Base-by-base conservation (phyloP, 2,797 vertebrate genomes). In the Thunnus albacares region DNA sequence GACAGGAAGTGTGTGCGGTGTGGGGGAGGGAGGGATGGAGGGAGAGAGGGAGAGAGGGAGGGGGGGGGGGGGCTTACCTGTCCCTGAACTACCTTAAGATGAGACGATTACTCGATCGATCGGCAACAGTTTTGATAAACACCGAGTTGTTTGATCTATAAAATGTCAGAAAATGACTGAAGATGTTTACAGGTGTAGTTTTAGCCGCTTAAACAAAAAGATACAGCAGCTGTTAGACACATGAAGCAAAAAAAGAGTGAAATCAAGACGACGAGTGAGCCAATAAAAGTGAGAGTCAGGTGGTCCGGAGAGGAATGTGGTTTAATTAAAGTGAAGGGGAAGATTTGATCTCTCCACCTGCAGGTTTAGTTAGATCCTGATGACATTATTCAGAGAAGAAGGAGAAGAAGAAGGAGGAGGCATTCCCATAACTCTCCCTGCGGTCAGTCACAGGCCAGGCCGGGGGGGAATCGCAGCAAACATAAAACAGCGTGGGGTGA, bases 241-340 rank as follows among this genome's bases (percentile, higher is more conserved):
- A 38, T 38, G 8, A 38, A 38, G 35, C 38, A 41, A 12, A 41
- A 41, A 41, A 13, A 41, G 35, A 41, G 38, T 41, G 38, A 41
- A 41, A 13, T 41, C 11, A 41, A 10, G 38, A 41, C 11, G 3
- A 41, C 38, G 12, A 30, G 38, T 41, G 38, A 41, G 38, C 11
- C 12, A 13, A 1, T 41, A 41, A 11, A 41, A 41, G 38, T 12
- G 65, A 59, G 18, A 0, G 60, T 22, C 41, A 38, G 71, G 71
- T 55, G 45, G 17, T 10, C 35, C 53, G 13, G 9, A 7, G n/a
- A 77, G 82, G 83, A 88, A 81, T 83, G 78, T 35, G 65, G 0
- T 77, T 73, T 74, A 63, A 81, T 83, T 56, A 73, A 71, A 28
- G n/a, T 1, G 26, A 35, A 15, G 14, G 57, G 17, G 28, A 53